Percentiles rank a stretch among this genome's conserved stretches.
These are phyloP conservation scores for Drosophila acutilabella DNA, from an alignment of 2,888 invertebrate genomes.

Conservation along the genomic window DNA sequence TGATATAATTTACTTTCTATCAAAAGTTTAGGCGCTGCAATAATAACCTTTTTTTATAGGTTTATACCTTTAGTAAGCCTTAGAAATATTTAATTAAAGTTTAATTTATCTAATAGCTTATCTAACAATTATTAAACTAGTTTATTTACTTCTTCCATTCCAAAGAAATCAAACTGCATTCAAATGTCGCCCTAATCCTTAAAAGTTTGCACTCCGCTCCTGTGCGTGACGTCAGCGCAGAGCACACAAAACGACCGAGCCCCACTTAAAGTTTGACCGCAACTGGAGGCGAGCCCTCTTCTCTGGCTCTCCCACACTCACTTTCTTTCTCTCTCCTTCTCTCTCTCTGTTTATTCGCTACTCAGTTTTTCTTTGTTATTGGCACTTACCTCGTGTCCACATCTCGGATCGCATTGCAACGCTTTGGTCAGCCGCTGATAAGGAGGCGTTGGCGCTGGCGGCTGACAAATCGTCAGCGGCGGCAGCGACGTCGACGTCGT, in stretches of 20 bases:
- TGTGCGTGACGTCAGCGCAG: conserved; percentile 45
- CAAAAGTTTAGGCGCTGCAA: too few species aligned
- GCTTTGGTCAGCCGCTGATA: conserved; percentile 86
- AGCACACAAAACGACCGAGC: conserved; percentile 17
- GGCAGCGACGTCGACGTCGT: conserved; percentile 57
- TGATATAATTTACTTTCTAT: too few species aligned
- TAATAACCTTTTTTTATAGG: too few species aligned
- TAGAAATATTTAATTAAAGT: too few species aligned
- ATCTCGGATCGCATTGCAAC: conserved; percentile 86
- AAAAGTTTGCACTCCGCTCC: conserved; percentile 27
- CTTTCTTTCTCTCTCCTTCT: not conserved
- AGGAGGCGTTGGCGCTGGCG: conserved; percentile 84
- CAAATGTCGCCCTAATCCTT: not conserved
- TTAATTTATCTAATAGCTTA: too few species aligned
- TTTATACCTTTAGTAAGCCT: too few species aligned
- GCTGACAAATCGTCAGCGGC: conserved; percentile 75
- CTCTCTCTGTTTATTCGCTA: not conserved
- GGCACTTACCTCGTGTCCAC: conserved; percentile 85
- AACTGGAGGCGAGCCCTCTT: conserved; percentile 31
- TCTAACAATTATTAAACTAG: too few species aligned
- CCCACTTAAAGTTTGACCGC: conserved; percentile 46
- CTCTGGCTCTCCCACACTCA: not conserved
- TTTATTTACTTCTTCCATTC: too few species aligned
- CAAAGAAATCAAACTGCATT: not conserved
- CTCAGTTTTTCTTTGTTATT: conserved; percentile 14